These are phyloP conservation scores for Antigone vipio DNA, from an alignment of 2,113 vertebrate species.

Conservation along the genomic window DNA sequence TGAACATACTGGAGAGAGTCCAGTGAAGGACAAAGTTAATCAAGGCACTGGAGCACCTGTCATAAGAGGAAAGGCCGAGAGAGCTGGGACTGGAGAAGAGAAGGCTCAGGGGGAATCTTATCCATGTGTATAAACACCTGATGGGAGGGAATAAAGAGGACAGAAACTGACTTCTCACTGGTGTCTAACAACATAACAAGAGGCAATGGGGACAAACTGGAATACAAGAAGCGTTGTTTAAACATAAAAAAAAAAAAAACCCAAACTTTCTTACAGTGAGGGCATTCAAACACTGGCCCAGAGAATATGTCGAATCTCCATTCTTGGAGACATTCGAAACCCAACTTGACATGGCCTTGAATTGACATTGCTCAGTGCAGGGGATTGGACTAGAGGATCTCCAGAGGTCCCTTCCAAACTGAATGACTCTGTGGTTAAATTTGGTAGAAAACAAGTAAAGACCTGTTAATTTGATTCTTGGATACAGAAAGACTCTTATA, in stretches of 20 bases:
- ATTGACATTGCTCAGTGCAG: background rate
- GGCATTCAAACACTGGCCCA: background rate
- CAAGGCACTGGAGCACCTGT: background rate
- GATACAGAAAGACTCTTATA: background rate
- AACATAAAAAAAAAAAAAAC: background rate
- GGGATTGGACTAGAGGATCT: background rate
- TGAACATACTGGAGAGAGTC: background rate
- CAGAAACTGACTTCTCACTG: background rate
- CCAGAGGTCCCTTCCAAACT: background rate
- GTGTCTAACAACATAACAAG: background rate
- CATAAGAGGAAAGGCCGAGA: background rate
- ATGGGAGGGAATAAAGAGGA: background rate
- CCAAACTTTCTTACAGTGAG: background rate
- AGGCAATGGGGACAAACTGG: background rate
- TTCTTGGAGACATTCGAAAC: background rate
- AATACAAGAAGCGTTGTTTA: background rate
- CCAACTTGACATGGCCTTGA: background rate
- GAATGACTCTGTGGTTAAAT: background rate
- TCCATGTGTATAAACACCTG: fast-evolving
- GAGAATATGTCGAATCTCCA: background rate
- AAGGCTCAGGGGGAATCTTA: background rate
- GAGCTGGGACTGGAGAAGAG: background rate
- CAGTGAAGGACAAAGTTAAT: background rate
- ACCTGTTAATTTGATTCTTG: background rate
- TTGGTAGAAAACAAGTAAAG: background rate